Percentiles rank a stretch among this genome's conserved stretches.
Evolutionary conservation across 2,888 invertebrate genomes (phyloP).

Genomic region (Hyposoter dolosus): DNA sequence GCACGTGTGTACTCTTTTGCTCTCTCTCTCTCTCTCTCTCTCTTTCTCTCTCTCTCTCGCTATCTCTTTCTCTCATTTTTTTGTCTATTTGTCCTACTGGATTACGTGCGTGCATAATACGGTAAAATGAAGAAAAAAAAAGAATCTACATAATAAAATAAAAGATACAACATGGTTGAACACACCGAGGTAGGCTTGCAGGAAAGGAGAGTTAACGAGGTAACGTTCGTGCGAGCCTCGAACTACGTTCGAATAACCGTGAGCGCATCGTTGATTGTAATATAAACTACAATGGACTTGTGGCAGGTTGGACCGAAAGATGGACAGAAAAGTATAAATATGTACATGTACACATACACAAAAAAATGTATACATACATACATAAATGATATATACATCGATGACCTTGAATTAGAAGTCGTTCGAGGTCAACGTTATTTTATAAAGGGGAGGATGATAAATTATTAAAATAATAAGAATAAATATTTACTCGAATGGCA

Average conservation of each 20-base stretch:
- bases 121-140: constrained; percentile 67
- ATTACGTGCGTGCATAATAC: constrained; percentile 64
- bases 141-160: constrained; percentile 68
- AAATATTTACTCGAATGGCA: constrained; percentile 63
- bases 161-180: constrained; percentile 58
- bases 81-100: constrained; percentile 51
- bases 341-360: constrained; percentile 9
- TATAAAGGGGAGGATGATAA: constrained; percentile 53
- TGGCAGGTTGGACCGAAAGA: constrained; percentile 23
- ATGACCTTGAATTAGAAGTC: constrained; percentile 33
- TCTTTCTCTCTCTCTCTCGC: neutral
- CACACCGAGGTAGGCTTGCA: constrained; percentile 54
- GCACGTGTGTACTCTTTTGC: constrained; percentile 47
- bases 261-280: constrained; percentile 39
- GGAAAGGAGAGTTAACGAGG: constrained; percentile 45
- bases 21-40: constrained; percentile 3
- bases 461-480: constrained; percentile 61
- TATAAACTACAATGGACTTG: constrained; percentile 15
- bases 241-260: constrained; percentile 27
- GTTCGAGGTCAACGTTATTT: constrained; percentile 48
- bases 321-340: constrained; percentile 1
- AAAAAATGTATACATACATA: constrained; percentile 7
- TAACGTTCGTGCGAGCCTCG: constrained; percentile 43
- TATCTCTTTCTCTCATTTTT: neutral
- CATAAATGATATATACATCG: constrained; percentile 51